These are phyloP conservation scores for Harpagifer antarcticus DNA, from an alignment of 2,797 vertebrate species.

Conservation along the genomic window DNA sequence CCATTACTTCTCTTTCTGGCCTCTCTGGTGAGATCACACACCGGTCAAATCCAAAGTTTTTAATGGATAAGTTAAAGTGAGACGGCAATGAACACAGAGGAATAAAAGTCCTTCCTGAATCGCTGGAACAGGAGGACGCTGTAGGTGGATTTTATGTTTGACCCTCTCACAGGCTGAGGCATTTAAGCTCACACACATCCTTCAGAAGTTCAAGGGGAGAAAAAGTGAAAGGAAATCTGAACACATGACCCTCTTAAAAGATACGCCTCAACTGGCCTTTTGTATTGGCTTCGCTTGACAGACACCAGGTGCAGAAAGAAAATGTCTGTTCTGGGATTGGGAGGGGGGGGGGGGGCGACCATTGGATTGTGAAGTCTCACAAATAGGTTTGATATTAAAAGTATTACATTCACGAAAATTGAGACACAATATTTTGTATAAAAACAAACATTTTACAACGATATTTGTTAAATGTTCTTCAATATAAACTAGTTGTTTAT, in stretches of 20 bases:
- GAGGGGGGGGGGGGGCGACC: slow-evolving; percentile 2
- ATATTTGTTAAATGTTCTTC: neutral
- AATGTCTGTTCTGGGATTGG: slow-evolving; percentile 25
- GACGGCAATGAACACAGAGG: slow-evolving; percentile 7
- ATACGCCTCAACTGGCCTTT: slow-evolving; percentile 81
- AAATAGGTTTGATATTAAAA: slow-evolving; percentile 45
- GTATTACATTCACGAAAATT: slow-evolving; percentile 10
- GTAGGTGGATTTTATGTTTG: slow-evolving; percentile 57
- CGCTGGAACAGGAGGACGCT: slow-evolving; percentile 25
- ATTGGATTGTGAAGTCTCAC: slow-evolving; percentile 32
- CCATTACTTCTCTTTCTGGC: slow-evolving; percentile 39
- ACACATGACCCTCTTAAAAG: slow-evolving; percentile 83
- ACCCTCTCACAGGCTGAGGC: slow-evolving; percentile 57
- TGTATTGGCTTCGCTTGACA: slow-evolving; percentile 81
- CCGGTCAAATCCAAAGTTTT: slow-evolving; percentile 42
- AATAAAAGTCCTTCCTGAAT: slow-evolving; percentile 31
- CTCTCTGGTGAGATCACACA: slow-evolving; percentile 42
- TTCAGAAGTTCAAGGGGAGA: slow-evolving; percentile 72
- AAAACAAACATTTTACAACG: neutral
- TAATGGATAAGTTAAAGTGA: slow-evolving; percentile 26
- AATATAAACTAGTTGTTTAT: neutral
- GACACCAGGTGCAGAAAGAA: slow-evolving; percentile 83
- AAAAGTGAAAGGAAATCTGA: slow-evolving; percentile 82
- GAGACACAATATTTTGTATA: neutral
- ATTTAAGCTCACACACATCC: slow-evolving; percentile 69